Evolutionary conservation across 2,113 vertebrate genomes (phyloP).

Genomic region (Dicaeum eximium): DNA sequence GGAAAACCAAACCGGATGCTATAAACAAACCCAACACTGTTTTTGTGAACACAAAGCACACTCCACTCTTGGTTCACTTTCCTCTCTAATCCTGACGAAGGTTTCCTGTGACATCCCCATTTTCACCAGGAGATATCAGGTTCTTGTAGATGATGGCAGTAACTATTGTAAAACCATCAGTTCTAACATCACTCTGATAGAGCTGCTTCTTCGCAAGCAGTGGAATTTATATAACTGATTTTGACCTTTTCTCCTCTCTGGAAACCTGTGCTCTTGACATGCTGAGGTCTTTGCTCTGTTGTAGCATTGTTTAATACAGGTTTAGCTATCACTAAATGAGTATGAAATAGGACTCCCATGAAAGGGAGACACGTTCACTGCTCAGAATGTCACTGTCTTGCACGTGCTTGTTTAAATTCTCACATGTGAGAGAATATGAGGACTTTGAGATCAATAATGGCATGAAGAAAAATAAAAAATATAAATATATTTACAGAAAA

Average conservation of each 20-base stretch:
- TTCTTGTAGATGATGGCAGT: not conserved
- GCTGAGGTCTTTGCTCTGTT: not conserved
- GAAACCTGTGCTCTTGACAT: not conserved
- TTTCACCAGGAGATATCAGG: not conserved
- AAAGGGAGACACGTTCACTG: not conserved
- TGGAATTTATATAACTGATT: not conserved
- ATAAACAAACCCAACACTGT: not conserved
- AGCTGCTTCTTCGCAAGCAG: not conserved
- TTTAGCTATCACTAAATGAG: not conserved
- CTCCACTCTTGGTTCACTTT: not conserved
- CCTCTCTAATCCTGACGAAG: not conserved
- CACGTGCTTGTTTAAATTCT: not conserved
- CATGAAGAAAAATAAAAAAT: not conserved
- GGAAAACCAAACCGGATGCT: not conserved
- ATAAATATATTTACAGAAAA: not conserved
- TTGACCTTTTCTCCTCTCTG: not conserved
- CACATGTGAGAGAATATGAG: not conserved
- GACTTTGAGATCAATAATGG: not conserved
- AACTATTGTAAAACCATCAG: not conserved
- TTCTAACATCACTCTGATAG: not conserved
- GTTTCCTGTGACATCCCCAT: not conserved
- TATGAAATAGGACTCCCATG: not conserved
- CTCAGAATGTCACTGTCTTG: not conserved
- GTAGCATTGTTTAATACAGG: not conserved
- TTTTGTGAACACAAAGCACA: not conserved